Percentiles rank a stretch among this genome's conserved stretches.
Conservation (phyloP, 2,888 invertebrate species). For the Rhagium mordax region DNA sequence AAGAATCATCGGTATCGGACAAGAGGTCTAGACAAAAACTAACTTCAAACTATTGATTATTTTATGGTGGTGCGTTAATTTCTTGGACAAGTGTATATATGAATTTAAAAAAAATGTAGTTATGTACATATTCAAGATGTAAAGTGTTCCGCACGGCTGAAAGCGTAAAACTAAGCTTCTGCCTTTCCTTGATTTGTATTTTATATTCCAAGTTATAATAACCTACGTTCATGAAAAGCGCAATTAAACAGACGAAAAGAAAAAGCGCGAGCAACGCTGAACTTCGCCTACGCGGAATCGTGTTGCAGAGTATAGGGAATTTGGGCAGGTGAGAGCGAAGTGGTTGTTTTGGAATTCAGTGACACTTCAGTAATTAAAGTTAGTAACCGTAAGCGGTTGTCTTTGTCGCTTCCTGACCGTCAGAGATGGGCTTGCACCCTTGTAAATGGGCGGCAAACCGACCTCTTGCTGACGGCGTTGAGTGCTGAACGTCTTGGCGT, state of each 20-base stretch:
- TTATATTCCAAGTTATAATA: too few relatives aligned
- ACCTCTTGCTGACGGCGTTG: conserved; percentile 26
- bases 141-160: neutral
- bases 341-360: conserved; percentile 60
- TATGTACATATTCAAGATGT: too few relatives aligned
- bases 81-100: too few relatives aligned
- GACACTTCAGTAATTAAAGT: conserved; percentile 62
- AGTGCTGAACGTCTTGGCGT: conserved; percentile 57
- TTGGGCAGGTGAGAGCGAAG: conserved; percentile 51
- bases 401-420: conserved; percentile 51
- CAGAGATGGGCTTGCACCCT: conserved; percentile 28
- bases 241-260: neutral
- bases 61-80: too few relatives aligned
- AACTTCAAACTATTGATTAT: too few relatives aligned
- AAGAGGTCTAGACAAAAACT: too few relatives aligned
- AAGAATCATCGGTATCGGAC: too few relatives aligned
- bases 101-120: too few relatives aligned
- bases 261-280: neutral
- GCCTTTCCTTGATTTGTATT: too few relatives aligned
- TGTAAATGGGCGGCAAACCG: conserved; percentile 2
- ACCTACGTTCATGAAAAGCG: neutral
- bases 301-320: conserved; percentile 21
- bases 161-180: neutral
- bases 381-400: conserved; percentile 53
- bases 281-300: neutral